Evolutionary conservation across 2,113 vertebrate genomes (phyloP).

Genomic region (Hippopotamus amphibius): DNA sequence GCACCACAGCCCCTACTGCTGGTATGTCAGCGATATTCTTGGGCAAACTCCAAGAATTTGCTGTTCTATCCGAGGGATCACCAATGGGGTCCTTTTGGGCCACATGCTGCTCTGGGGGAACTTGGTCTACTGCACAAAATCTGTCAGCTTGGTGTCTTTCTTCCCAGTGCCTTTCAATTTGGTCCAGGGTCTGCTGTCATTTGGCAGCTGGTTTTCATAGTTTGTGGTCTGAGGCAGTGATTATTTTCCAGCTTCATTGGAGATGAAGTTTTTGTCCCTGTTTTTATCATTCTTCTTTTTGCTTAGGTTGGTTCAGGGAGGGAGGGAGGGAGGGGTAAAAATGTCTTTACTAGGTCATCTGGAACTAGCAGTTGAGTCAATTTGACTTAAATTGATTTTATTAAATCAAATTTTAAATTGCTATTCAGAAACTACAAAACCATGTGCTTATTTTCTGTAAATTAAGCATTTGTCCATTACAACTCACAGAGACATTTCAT

Average conservation of each 20-base stretch:
- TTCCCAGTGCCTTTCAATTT: not conserved
- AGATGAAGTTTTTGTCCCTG: not conserved
- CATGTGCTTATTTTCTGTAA: slow-evolving; percentile 43
- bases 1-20: not conserved
- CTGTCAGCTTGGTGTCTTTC: not conserved
- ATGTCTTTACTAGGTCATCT: not conserved
- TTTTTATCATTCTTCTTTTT: slow-evolving; percentile 37
- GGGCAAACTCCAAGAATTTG: not conserved
- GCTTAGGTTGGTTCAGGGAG: slow-evolving; percentile 26
- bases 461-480: slow-evolving; percentile 26
- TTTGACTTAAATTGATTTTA: not conserved
- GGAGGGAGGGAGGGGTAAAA: not conserved
- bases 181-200: not conserved
- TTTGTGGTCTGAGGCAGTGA: slow-evolving; percentile 28
- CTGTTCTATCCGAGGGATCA: too few species aligned
- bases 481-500: not conserved
- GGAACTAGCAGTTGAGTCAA: slow-evolving; percentile 6
- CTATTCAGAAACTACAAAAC: slow-evolving; percentile 18
- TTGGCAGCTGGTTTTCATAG: slow-evolving; percentile 35
- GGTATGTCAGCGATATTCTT: not conserved
- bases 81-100: too few species aligned
- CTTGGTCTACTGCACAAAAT: not conserved
- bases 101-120: not conserved
- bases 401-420: slow-evolving; percentile 47
- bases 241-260: slow-evolving; percentile 9